Evolutionary conservation across 2,888 invertebrate genomes (phyloP).

Genomic region (Sceliomorpha sp.): DNA sequence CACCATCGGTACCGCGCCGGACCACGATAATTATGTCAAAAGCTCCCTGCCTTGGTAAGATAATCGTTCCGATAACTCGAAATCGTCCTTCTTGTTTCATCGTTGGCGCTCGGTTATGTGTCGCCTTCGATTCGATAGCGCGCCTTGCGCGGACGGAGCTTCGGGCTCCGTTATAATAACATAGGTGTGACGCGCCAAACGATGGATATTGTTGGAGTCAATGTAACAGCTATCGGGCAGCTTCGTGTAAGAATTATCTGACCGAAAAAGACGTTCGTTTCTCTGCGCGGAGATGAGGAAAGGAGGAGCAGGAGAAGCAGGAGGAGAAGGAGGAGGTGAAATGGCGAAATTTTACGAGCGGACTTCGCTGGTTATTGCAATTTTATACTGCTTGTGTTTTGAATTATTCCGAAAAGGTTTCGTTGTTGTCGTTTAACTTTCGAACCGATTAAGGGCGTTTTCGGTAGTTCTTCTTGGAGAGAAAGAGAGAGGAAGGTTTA

Average conservation of each 20-base stretch:
- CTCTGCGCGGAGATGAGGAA: too few species aligned
- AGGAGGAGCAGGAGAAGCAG: too few species aligned
- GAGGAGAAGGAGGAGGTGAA: too few species aligned
- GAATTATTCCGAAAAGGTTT: background rate
- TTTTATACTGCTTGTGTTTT: too few species aligned
- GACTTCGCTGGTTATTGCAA: too few species aligned
- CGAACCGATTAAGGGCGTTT: too few species aligned
- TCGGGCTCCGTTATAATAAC: conserved; percentile 15
- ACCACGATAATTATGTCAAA: conserved; percentile 65
- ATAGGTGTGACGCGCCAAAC: conserved; percentile 12
- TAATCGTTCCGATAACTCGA: conserved; percentile 48
- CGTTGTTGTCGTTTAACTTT: conserved; percentile 5
- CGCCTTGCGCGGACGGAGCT: conserved; percentile 4
- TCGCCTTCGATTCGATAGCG: conserved; percentile 18
- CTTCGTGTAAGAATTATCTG: background rate
- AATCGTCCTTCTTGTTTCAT: conserved; percentile 45
- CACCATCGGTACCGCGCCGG: conserved; percentile 29
- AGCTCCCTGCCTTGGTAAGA: conserved; percentile 39
- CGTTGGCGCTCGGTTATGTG: conserved; percentile 14
- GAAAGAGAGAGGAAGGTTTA: too few species aligned
- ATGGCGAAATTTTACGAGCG: too few species aligned
- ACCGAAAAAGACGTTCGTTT: too few species aligned
- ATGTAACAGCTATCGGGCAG: background rate
- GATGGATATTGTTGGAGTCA: conserved; percentile 1
- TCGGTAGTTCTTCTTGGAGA: too few species aligned